Base-by-base conservation (phyloP, 2,888 invertebrate species). In the Cheilosia urbana region DNA sequence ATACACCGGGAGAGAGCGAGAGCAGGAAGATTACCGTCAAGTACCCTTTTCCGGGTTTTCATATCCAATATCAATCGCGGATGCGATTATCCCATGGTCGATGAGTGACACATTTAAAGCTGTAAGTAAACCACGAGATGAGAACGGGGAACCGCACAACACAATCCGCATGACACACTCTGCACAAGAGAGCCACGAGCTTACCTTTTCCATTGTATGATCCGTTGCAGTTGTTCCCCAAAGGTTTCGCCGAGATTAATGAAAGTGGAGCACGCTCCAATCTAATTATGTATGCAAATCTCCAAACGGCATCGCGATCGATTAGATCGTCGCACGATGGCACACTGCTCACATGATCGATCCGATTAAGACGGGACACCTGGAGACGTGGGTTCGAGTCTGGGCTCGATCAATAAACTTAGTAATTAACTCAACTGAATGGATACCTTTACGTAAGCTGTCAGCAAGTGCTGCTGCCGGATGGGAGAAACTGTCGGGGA, bases 21-120 rank as follows among this genome's bases (percentile, higher is more conserved):
- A 42, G n/a, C 17, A 19, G 17, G 11, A 17, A 17, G 17, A 37
- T 37, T 37, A 37, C 4, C 13, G 45, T 47, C 45, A 47, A 27
- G n/a, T 51, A 27, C 17, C 49, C 65, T 30, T 84, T 84, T 84
- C 84, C 80, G 69, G 84, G 75, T 84, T 80, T 80, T 84, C 84
- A 84, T 60, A 76, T 80, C 55, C 65, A 60, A 84, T 79, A 79
- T 60, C 73, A 53, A 65, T 79, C 84, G 75, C 73, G 21, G 69
- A 69, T 21, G 63, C 40, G 75, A 84, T 71, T 68, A 73, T 40
- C 47, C 49, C 68, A 37, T 37, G 19, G 40, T 73, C 60, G 55
- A 77, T 57, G 49, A 68, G 60, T 63, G 83, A 75, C 83, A 84
- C 65, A 65, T 75, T 49, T 47, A 57, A 27, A 40, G 21, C 19